Percentiles rank a stretch among this genome's conserved stretches.
Evolutionary conservation across 1,140 invertebrate species (phyloP).

Genomic region (Drosophila nikananu): DNA sequence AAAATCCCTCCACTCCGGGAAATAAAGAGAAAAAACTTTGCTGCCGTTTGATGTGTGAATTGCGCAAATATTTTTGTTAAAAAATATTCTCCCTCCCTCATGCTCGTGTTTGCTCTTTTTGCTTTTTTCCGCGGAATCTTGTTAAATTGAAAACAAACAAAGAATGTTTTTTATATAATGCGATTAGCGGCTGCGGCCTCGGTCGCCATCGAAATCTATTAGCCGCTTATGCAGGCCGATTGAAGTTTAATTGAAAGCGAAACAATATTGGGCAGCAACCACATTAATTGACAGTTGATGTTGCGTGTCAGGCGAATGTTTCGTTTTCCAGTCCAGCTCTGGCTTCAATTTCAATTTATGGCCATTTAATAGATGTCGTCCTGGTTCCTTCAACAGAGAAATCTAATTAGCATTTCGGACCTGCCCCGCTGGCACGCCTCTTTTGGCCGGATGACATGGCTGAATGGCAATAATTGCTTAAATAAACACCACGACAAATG

Average conservation of each 20-base stretch:
- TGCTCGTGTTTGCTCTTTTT: constrained; percentile 4
- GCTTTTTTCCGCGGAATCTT: constrained; percentile 22
- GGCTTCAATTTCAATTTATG: constrained; percentile 42
- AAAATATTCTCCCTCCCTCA: constrained; percentile 35
- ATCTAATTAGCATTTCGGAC: constrained; percentile 65
- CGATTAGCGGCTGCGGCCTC: constrained; percentile 48
- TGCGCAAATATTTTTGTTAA: constrained; percentile 66
- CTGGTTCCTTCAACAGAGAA: constrained; percentile 38
- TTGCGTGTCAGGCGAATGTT: constrained; percentile 51
- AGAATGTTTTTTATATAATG: constrained; percentile 57
- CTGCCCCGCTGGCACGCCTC: constrained; percentile 9
- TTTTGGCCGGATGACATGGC: constrained; percentile 30
- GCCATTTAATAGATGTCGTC: constrained; percentile 36
- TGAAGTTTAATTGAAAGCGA: constrained; percentile 55
- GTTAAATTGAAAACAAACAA: constrained; percentile 69
- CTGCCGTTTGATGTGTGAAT: constrained; percentile 65
- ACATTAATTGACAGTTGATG: constrained; percentile 56
- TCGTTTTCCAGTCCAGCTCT: neutral
- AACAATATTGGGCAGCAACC: constrained; percentile 32
- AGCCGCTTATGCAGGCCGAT: constrained; percentile 29
- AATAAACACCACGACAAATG: constrained; percentile 74
- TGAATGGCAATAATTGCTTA: constrained; percentile 69
- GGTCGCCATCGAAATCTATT: constrained; percentile 43
- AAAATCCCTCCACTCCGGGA: constrained; percentile 43
- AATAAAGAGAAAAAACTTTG: constrained; percentile 36